These are phyloP conservation scores for Carcina quercana DNA, from an alignment of 2,888 invertebrate genomes.

Conservation along the genomic window DNA sequence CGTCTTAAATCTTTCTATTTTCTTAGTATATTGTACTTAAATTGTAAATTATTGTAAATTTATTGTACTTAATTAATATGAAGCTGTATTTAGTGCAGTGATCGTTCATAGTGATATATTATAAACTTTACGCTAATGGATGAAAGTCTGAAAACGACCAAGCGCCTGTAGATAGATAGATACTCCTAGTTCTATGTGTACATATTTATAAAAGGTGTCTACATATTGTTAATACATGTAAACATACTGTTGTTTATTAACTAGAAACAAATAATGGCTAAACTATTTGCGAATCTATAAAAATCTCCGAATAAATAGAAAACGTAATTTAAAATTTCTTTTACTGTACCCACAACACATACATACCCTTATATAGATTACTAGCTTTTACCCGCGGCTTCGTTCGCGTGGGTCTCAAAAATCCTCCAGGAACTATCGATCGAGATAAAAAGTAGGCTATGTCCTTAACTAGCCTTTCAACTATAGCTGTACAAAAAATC, in stretches of 20 bases:
- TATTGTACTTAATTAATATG: constrained; percentile 25
- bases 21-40: constrained; percentile 17
- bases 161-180: constrained; percentile 63
- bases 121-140: constrained; percentile 36
- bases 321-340: constrained; percentile 26
- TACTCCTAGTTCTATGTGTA: constrained; percentile 54
- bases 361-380: too few relatives aligned
- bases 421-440: too few relatives aligned
- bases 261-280: constrained; percentile 43
- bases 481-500: too few relatives aligned
- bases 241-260: constrained; percentile 62
- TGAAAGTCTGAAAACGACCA: constrained; percentile 71
- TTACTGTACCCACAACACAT: too few relatives aligned
- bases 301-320: constrained; percentile 60
- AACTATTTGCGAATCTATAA: constrained; percentile 37
- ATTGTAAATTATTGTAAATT: constrained; percentile 38
- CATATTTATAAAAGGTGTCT: constrained; percentile 51
- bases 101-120: constrained; percentile 38
- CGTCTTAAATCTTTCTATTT: constrained; percentile 16
- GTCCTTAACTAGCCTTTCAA: too few relatives aligned
- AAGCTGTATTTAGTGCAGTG: constrained; percentile 31
- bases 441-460: too few relatives aligned
- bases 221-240: constrained; percentile 53
- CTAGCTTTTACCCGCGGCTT: too few relatives aligned
- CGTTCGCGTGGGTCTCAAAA: too few relatives aligned